Evolutionary conservation across 2,113 vertebrate genomes (phyloP), one percentile per base, ranked within the genome.

Genomic region (Vireo altiloquus): DNA sequence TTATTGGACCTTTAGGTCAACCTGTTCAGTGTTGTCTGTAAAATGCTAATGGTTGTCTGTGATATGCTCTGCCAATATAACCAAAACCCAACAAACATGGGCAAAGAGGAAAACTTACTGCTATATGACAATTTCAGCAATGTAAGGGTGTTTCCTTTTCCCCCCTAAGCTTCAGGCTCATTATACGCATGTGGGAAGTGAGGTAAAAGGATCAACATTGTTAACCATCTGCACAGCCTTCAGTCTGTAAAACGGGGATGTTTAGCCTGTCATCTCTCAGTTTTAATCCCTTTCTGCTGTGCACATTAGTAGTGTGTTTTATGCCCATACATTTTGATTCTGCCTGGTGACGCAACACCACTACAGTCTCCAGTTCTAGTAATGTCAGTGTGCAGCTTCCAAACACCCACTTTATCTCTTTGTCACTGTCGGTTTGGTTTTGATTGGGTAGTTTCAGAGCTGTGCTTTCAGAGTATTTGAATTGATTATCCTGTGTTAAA

Each of bases 101-200:
- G 10, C 31, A 54, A 72, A 82, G 49, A 63, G 24, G 30, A 65
- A 71, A 80, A 77, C 21, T 7, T 50, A 21, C 15, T 87, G 6
- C 33, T 61, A 1, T 42, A 10, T 63, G 72, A n/a, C 53, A 56
- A 37, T 87, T 42, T 70, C 61, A 84, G n/a, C 56, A 35, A 17
- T 7, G 6, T 9, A 54, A 5, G 2, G 1, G 3, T 77, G 30
- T 20, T 79, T 56, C 35, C n/a, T 54, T 52, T 44, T 21, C 4
- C 6, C 14, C 17, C 10, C 21, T 27, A 46, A 44, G 9, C 27
- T 84, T 68, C 1, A 16, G 31, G 23, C 21, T 68, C 6, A 9
- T 57, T 61, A 39, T 15, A 37, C 0, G 0, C 1, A 0, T 4
- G 2, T 17, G 28, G 39, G 57, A 84, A 75, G 25, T 15, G 52